These are phyloP conservation scores for Peromyscus leucopus DNA, from an alignment of 2,113 vertebrate genomes.

Conservation along the genomic window DNA sequence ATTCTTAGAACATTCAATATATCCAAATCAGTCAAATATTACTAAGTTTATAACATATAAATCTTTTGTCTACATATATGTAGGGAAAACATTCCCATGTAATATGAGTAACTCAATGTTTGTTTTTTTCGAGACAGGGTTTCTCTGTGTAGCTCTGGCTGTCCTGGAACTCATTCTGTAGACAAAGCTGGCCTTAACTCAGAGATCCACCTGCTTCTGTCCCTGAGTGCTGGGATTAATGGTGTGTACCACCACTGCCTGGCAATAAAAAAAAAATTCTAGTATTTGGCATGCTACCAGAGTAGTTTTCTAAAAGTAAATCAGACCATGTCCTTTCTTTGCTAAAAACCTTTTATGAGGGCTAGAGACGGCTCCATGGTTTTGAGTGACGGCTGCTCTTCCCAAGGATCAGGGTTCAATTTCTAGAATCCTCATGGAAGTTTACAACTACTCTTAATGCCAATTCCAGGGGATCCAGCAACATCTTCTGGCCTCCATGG, in stretches of 20 bases:
- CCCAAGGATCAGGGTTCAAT: background rate
- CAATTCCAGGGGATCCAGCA: background rate
- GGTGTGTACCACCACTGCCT: background rate
- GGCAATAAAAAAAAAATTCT: background rate
- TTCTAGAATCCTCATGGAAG: background rate
- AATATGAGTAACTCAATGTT: background rate
- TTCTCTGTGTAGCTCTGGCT: background rate
- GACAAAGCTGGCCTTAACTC: background rate
- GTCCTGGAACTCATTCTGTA: background rate
- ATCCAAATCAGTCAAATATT: constrained; percentile 21
- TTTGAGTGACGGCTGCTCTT: background rate
- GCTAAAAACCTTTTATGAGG: constrained; percentile 12
- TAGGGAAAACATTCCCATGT: background rate
- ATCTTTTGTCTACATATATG: background rate
- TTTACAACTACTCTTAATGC: background rate
- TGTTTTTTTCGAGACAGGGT: background rate
- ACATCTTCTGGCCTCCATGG: background rate
- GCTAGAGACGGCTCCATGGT: background rate
- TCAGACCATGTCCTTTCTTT: background rate
- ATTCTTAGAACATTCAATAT: background rate
- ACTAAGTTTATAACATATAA: background rate
- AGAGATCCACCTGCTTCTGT: background rate
- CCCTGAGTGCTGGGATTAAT: background rate
- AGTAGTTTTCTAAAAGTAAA: constrained; percentile 42
- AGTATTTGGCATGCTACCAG: background rate